These are phyloP conservation scores for Wiebesia pumilae DNA, from an alignment of 1,140 invertebrate genomes.

Conservation along the genomic window DNA sequence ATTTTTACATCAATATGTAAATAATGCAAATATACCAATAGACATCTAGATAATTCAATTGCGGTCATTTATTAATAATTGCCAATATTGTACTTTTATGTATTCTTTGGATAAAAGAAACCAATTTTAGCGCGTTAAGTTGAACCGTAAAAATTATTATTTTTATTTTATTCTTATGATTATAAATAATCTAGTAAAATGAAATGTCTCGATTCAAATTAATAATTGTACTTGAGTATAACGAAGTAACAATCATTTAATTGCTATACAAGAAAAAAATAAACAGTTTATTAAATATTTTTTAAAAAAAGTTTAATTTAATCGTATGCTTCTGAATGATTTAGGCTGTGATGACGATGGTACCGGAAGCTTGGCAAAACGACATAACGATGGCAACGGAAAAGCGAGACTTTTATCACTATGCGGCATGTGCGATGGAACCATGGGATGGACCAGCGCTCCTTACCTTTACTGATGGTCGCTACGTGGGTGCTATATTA, in stretches of 20 bases:
- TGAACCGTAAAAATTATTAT: too few relatives aligned
- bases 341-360: constrained; percentile 98
- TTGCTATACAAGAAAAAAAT: not conserved
- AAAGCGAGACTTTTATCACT: constrained; percentile 97
- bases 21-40: too few relatives aligned
- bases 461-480: constrained; percentile 98
- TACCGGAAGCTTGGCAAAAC: constrained; percentile 99
- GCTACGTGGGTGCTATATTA: constrained; percentile 93
- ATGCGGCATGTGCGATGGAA: constrained; percentile 98
- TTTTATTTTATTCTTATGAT: too few relatives aligned
- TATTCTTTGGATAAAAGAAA: too few relatives aligned
- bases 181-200: too few relatives aligned
- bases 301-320: not conserved
- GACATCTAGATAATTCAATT: not conserved
- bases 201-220: too few relatives aligned
- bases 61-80: not conserved
- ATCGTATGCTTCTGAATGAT: constrained; percentile 49
- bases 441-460: constrained; percentile 99
- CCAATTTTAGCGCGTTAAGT: too few relatives aligned
- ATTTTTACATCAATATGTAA: not conserved
- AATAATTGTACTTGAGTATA: too few relatives aligned
- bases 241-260: not conserved
- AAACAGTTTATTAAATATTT: too few relatives aligned
- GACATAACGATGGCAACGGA: constrained; percentile 92
- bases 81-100: too few relatives aligned